Percentiles rank a stretch among this genome's conserved stretches.
These are phyloP conservation scores for Seriola dumerili DNA, from an alignment of 2,113 vertebrate species.

Conservation along the genomic window DNA sequence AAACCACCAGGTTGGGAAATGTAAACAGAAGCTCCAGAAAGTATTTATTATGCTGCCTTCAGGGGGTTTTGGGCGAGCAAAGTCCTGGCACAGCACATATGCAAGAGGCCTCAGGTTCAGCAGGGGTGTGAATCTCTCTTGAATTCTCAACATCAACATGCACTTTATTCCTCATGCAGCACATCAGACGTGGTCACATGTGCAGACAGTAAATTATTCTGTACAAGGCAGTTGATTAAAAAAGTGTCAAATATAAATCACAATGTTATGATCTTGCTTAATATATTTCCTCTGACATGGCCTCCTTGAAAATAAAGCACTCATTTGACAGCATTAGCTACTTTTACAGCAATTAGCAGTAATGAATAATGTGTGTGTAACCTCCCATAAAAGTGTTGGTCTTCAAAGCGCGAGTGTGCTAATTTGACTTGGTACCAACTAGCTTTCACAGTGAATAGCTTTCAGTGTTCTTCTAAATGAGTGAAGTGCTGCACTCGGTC, in stretches of 20 bases:
- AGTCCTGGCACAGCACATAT: constrained; percentile 12
- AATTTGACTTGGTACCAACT: constrained; percentile 65
- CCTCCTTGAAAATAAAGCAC: constrained; percentile 60
- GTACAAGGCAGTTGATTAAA: constrained; percentile 51
- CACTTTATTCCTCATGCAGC: constrained; percentile 41
- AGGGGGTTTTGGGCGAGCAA: constrained; percentile 37
- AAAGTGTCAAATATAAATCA: constrained; percentile 59
- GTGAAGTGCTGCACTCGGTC: constrained; percentile 43
- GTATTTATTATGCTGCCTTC: constrained; percentile 66
- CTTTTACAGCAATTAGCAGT: constrained; percentile 71
- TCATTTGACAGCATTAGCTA: constrained; percentile 65
- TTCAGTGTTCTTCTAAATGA: constrained; percentile 49
- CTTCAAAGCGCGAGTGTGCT: constrained; percentile 56
- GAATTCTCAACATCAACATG: constrained; percentile 28
- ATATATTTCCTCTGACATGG: constrained; percentile 54
- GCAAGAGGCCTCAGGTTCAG: constrained; percentile 18
- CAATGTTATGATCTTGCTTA: constrained; percentile 58
- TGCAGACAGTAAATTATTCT: constrained; percentile 50
- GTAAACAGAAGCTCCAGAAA: constrained; percentile 72
- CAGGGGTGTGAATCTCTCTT: constrained; percentile 35
- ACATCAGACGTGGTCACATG: constrained; percentile 1
- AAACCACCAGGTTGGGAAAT: constrained; percentile 76
- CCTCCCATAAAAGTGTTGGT: constrained; percentile 62
- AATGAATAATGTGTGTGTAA: constrained; percentile 65
- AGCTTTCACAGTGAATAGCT: constrained; percentile 48